These are phyloP conservation scores for Aplocera efformata DNA, from an alignment of 2,888 invertebrate genomes.

Conservation along the genomic window DNA sequence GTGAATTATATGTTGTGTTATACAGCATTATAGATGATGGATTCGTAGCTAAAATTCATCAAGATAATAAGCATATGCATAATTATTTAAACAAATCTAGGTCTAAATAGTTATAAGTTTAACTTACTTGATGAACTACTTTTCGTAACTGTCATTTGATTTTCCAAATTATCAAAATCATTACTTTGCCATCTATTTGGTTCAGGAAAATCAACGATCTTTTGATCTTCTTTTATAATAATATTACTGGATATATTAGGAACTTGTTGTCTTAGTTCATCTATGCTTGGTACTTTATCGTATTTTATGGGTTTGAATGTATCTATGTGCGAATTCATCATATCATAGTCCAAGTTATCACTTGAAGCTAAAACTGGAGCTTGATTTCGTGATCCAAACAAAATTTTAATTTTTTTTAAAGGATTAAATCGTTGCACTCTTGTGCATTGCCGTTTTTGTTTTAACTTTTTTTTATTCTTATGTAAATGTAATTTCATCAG, in stretches of 20 bases:
- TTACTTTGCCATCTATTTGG: background rate
- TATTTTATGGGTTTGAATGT: conserved; percentile 35
- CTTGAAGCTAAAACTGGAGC: conserved; percentile 8
- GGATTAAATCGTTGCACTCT: conserved; percentile 46
- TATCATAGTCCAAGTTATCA: conserved; percentile 36
- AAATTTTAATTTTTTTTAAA: conserved; percentile 43
- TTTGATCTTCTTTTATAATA: background rate
- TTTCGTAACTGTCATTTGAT: background rate
- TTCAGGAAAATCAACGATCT: background rate
- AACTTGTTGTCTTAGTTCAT: conserved; percentile 43
- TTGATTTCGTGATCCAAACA: conserved; percentile 34
- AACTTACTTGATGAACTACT: background rate
- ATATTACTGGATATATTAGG: conserved; percentile 42
- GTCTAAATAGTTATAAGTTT: too few relatives aligned
- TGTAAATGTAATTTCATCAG: conserved; percentile 36
- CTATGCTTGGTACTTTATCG: conserved; percentile 28
- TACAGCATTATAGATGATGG: background rate
- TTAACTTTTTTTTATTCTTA: conserved; percentile 23
- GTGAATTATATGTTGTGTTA: background rate
- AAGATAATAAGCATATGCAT: too few relatives aligned
- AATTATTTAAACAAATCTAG: too few relatives aligned
- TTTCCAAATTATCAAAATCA: background rate
- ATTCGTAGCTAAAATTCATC: too few relatives aligned
- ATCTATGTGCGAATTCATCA: conserved; percentile 29
- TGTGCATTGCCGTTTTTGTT: conserved; percentile 27